Evolutionary conservation across 1,140 invertebrate genomes (phyloP).

Genomic region (Drosophila nannoptera): DNA sequence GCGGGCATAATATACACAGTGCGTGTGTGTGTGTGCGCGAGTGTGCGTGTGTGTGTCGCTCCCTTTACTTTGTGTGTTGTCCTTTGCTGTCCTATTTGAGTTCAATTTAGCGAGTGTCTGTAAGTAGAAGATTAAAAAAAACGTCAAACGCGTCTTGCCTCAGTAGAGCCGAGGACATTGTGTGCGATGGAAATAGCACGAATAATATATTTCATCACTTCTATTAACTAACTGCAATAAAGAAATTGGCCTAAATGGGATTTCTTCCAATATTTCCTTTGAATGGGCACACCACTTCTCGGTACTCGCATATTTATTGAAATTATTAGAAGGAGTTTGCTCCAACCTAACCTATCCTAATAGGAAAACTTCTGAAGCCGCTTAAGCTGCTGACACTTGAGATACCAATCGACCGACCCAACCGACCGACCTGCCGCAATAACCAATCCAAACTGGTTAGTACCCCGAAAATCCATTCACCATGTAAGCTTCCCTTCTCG

Average conservation of each 20-base stretch:
- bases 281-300: too few relatives aligned
- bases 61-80: constrained; percentile 1
- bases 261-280: too few relatives aligned
- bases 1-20: constrained; percentile 55
- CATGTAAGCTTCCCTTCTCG: constrained; percentile 44
- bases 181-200: neutral
- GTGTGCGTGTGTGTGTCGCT: constrained; percentile 13
- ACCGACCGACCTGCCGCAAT: constrained; percentile 76
- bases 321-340: neutral
- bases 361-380: neutral
- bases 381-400: too few relatives aligned
- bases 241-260: too few relatives aligned
- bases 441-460: constrained; percentile 76
- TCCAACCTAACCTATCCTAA: constrained; percentile 17
- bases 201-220: too few relatives aligned
- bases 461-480: constrained; percentile 35
- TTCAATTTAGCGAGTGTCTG: constrained; percentile 23
- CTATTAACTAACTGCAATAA: too few relatives aligned
- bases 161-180: neutral
- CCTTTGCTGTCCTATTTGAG: constrained; percentile 22
- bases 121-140: constrained; percentile 32
- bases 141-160: constrained; percentile 8
- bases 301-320: neutral
- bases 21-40: constrained; percentile 12
- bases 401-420: neutral